Evolutionary conservation across 2,113 vertebrate genomes (phyloP), one percentile per base, ranked within the genome.

Genomic region (Aleadryas rufinucha): DNA sequence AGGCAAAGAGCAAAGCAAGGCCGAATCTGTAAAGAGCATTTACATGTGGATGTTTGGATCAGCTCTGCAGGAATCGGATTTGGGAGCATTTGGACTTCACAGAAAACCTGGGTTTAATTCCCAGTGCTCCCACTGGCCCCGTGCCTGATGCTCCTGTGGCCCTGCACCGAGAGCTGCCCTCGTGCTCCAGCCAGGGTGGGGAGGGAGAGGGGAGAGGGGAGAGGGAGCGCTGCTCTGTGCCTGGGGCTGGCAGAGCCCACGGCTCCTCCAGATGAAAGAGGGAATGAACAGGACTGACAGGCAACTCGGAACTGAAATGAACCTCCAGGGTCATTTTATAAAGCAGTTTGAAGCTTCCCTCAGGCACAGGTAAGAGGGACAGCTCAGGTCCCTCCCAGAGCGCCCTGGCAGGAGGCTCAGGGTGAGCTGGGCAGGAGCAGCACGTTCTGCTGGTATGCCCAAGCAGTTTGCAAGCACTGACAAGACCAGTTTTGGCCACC

Each of bases 181-280:
- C 0, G 0, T 7, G 12, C 20, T 63, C 71, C 19, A 15, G 7
- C 30, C 1, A 0, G 50, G n/a, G n/a, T n/a, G n/a, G n/a, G n/a
- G n/a, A n/a, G n/a, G 76, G 66, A 3, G 17, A 16, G 4, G 28
- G 27, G 13, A 75, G 37, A 70, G 64, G 37, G n/a, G 28, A 47
- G 30, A 6, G n/a, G n/a, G n/a, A n/a, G n/a, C n/a, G 42, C 31
- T 50, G 28, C 49, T 22, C 68, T 37, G 4, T 13, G 23, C 33
- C 39, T 33, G 0, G 2, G 52, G 37, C 47, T 31, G 39, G 20
- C n/a, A 61, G 41, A 60, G 23, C 3, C 4, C 9, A 7, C 8
- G 41, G 27, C 20, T 81, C 63, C 19, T 21, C 30, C n/a, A 12
- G 23, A 42, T 74, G 31, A 66, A 53, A 33, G 9, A 47, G 26